A percentile compares a stretch with the other conserved stretches of the same genome.
These are phyloP conservation scores for Morinoia aosen DNA, from an alignment of 2,888 invertebrate species.

Conservation along the genomic window DNA sequence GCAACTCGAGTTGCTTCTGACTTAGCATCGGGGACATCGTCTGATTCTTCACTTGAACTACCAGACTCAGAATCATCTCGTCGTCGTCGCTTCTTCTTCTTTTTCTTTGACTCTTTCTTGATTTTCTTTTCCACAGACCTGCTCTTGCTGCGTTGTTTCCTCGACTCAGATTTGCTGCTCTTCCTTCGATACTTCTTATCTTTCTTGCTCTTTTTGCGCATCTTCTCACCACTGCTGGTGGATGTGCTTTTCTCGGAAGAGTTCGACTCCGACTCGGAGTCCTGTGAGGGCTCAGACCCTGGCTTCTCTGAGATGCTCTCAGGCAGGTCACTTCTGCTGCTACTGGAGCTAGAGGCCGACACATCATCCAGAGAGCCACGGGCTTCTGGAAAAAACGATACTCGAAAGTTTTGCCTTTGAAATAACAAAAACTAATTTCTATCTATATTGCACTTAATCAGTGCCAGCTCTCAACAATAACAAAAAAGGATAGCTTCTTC, in stretches of 20 bases:
- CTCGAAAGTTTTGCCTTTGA: not conserved
- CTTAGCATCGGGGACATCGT: not conserved
- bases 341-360: not conserved
- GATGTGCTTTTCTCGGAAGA: conserved; percentile 58
- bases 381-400: not conserved
- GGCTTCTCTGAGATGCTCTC: not conserved
- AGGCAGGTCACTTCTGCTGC: not conserved
- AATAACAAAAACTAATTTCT: not conserved
- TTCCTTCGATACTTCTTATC: conserved; percentile 56
- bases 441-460: not conserved
- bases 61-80: conserved; percentile 26
- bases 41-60: not conserved
- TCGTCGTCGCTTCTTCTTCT: conserved; percentile 60
- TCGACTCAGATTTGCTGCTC: conserved; percentile 47
- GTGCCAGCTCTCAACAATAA: not conserved
- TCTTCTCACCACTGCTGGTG: conserved; percentile 57
- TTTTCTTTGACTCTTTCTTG: conserved; percentile 63
- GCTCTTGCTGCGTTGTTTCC: conserved; percentile 60
- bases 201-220: conserved; percentile 59
- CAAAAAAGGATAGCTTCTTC: not conserved
- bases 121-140: conserved; percentile 58
- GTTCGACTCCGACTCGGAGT: conserved; percentile 63
- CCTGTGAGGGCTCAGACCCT: conserved; percentile 58
- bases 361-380: not conserved
- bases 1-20: not conserved